A percentile compares a stretch with the other conserved stretches of the same genome.
These are phyloP conservation scores for Nemoura dubitans DNA, from an alignment of 2,888 invertebrate species.

Conservation along the genomic window DNA sequence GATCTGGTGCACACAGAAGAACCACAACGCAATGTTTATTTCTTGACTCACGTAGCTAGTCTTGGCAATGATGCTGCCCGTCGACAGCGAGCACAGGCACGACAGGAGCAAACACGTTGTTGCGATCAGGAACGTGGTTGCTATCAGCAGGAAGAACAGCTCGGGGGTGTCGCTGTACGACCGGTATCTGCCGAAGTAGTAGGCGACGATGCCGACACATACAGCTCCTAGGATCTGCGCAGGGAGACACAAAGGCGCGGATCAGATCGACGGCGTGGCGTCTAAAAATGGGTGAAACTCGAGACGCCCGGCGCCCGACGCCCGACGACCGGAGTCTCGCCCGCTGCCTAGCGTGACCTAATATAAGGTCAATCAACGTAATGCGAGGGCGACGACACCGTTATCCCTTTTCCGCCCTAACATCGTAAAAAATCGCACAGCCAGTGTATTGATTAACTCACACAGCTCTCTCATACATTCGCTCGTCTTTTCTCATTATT, in stretches of 20 bases:
- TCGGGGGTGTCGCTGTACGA: slow-evolving; percentile 63
- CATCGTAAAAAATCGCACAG: background rate
- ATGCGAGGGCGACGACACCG: slow-evolving; percentile 37
- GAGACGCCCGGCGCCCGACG: too few species aligned
- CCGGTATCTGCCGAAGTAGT: slow-evolving; percentile 62
- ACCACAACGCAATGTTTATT: too few species aligned
- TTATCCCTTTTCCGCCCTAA: background rate
- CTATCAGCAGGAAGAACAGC: slow-evolving; percentile 77
- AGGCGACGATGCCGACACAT: slow-evolving; percentile 75
- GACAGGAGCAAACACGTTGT: slow-evolving; percentile 79
- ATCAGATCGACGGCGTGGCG: background rate
- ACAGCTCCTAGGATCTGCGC: slow-evolving; percentile 80
- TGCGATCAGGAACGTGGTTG: slow-evolving; percentile 80
- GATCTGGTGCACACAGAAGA: too few species aligned
- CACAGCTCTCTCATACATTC: background rate
- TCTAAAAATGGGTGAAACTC: slow-evolving; percentile 8
- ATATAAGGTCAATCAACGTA: slow-evolving; percentile 31
- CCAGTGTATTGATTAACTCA: background rate
- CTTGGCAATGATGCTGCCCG: slow-evolving; percentile 85
- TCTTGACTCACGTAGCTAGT: slow-evolving; percentile 78
- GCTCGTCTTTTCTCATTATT: background rate
- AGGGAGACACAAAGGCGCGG: slow-evolving; percentile 48
- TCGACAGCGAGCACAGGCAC: slow-evolving; percentile 80
- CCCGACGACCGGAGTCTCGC: background rate
- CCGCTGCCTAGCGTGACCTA: slow-evolving; percentile 34